Evolutionary conservation across 2,888 invertebrate genomes (phyloP).

Genomic region (Pristionchus arcanus): DNA sequence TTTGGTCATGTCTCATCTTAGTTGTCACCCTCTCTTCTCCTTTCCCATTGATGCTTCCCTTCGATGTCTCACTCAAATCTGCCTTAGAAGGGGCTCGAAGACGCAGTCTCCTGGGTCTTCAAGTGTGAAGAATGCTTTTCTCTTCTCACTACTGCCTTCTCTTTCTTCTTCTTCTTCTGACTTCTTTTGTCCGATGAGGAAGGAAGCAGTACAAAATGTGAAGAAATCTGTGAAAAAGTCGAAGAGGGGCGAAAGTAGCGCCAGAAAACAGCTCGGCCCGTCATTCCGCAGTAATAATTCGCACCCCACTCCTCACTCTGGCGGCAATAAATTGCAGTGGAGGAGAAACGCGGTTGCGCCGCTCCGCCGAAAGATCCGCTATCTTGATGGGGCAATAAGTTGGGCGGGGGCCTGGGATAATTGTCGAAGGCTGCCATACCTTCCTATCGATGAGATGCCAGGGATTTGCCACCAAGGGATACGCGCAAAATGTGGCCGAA

Average conservation of each 20-base stretch:
- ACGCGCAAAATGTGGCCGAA: neutral
- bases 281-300: slow-evolving; percentile 2
- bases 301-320: neutral
- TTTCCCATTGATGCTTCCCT: slow-evolving; percentile 17
- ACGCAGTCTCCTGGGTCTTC: slow-evolving; percentile 31
- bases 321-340: neutral
- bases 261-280: neutral
- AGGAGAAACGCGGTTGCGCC: neutral
- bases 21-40: neutral
- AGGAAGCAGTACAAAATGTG: slow-evolving; percentile 26
- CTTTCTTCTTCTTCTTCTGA: neutral
- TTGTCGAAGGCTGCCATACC: neutral
- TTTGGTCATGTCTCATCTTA: neutral
- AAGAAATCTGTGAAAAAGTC: neutral
- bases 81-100: slow-evolving; percentile 4
- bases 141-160: slow-evolving; percentile 10
- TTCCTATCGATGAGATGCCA: neutral
- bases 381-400: slow-evolving; percentile 29
- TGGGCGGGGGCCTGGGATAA: neutral
- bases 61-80: slow-evolving; percentile 42
- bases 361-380: neutral
- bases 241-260: neutral
- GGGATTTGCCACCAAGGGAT: neutral
- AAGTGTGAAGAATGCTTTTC: slow-evolving; percentile 48
- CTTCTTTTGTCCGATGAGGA: slow-evolving; percentile 10